Base-by-base conservation (phyloP, 2,888 invertebrate species). In the Cacoxenus indagator region DNA sequence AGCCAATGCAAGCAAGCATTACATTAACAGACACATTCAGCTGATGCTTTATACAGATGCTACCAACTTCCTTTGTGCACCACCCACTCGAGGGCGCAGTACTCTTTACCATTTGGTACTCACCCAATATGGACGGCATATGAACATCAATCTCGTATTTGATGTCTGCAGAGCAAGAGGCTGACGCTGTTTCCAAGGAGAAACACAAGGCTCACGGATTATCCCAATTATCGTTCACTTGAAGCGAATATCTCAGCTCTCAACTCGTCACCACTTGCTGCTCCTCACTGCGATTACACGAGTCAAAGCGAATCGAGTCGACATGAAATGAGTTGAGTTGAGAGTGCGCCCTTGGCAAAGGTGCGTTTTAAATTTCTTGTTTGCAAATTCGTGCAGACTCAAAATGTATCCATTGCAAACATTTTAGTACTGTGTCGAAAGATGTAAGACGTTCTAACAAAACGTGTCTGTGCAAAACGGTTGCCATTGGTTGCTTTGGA, bases 161-260 rank as follows among this genome's bases (percentile, higher is more conserved):
- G 9, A 11, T 51, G 4, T 54, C 22, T 24, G 24, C 19, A 9
- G 19, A 11, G 26, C 14, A 29, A 29, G n/a, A 29, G 27, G 57
- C 14, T 29, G 29, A 9, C n/a, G 57, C n/a, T n/a, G n/a, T n/a
- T n/a, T n/a, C n/a, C n/a, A 27, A 24, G 29, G 29, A 17, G 17
- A 61, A 73, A 66, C 81, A 77, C 72, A 74, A 77, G 76, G 78
- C 76, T 76, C 76, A 79, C 62, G 76, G 82, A 82, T 82, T 82
- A 82, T 82, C 76, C 80, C 82, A 82, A 81, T 82, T 81, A 81
- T 75, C 75, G 71, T 67, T 70, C 74, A 64, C 70, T 73, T 75
- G 69, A 70, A 75, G 71, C 69, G 70, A 70, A 75, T 74, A 70
- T 73, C 68, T 27, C 65, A 61, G n/a, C 17, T 57, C 22, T 51